phyloP scores from a whole-genome alignment of 2,113 vertebrate genomes.

The Sebastes schlegelii region DNA sequence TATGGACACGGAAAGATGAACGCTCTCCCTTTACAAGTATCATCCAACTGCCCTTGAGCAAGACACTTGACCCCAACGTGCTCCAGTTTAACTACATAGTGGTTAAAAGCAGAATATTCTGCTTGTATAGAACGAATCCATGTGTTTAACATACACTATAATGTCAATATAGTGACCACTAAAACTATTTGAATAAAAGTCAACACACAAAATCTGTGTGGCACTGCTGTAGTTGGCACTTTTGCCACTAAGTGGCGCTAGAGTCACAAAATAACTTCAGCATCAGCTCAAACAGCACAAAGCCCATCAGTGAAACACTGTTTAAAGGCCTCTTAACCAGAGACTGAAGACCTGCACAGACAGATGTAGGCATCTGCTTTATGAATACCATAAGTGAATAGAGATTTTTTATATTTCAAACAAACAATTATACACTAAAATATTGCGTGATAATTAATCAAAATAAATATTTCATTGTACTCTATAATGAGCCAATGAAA shows the following conservation, averaged over 20 bases:
- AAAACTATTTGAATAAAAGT: background rate
- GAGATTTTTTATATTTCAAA: background rate
- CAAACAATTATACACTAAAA: background rate
- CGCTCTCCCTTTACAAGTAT: background rate
- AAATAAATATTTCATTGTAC: background rate
- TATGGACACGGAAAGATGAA: background rate
- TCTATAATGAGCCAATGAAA: background rate
- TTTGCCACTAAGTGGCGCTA: constrained; percentile 42
- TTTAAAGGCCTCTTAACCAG: constrained; percentile 16
- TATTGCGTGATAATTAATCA: background rate
- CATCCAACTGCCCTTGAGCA: background rate
- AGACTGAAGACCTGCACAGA: background rate
- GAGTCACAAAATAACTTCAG: constrained; percentile 7
- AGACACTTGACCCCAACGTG: background rate
- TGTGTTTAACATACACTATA: background rate
- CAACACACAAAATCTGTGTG: background rate
- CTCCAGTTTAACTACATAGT: background rate
- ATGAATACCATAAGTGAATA: background rate
- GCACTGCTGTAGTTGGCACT: background rate
- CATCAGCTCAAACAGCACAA: background rate
- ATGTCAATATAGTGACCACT: background rate
- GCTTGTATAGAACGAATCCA: background rate
- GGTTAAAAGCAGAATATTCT: background rate
- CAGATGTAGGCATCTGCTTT: background rate
- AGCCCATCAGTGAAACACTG: background rate